phyloP scores from a whole-genome alignment of 2,888 invertebrate genomes.

The Ceraclea dissimilis region DNA sequence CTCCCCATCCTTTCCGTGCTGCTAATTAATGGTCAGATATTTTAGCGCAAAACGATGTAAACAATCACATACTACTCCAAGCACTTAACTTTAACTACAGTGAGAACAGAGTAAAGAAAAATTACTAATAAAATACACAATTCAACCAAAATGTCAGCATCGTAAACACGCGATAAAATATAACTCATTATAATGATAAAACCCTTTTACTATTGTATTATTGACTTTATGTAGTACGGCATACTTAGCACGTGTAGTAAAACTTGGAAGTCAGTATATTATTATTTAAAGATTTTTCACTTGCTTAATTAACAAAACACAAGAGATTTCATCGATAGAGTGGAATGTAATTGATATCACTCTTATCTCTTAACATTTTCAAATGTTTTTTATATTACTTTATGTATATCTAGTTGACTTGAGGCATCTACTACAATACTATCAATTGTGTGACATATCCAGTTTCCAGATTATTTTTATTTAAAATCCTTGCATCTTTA shows the following conservation, averaged over 20 bases:
- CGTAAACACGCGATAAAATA: not conserved
- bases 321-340: not conserved
- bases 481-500: no score
- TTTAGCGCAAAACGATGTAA: conserved; percentile 21
- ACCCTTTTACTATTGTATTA: not conserved
- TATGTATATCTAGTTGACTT: no score
- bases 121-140: not conserved
- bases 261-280: not conserved
- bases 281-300: not conserved
- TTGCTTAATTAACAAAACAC: not conserved
- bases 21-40: conserved; percentile 21
- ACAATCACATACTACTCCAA: conserved; percentile 18
- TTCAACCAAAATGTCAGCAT: not conserved
- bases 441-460: no score
- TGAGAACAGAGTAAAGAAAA: not conserved
- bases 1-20: conserved; percentile 13
- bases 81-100: conserved; percentile 6
- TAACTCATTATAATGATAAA: not conserved
- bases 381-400: no score
- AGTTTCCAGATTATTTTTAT: no score
- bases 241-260: not conserved
- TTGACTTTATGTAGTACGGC: not conserved
- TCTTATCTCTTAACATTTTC: no score
- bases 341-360: no score
- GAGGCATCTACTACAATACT: no score